phyloP scores from a whole-genome alignment of 2,888 invertebrate genomes.

The Orthosia gothica region DNA sequence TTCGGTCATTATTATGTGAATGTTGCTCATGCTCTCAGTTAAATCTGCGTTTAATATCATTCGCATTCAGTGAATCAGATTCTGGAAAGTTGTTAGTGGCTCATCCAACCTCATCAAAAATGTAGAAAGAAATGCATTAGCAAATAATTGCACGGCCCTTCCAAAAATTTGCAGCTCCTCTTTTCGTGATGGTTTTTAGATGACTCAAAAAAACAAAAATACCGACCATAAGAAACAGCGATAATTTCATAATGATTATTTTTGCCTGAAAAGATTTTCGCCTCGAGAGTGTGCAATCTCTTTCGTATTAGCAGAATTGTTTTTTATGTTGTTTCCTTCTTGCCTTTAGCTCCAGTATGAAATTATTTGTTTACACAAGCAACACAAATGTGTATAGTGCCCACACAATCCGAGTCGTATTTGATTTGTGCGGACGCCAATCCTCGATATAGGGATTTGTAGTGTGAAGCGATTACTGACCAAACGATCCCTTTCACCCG shows the following conservation, averaged over 20 bases:
- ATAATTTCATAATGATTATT: conserved; percentile 48
- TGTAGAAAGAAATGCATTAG: conserved; percentile 63
- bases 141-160: conserved; percentile 37
- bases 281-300: conserved; percentile 22
- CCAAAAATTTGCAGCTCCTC: conserved; percentile 33
- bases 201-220: conserved; percentile 37
- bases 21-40: conserved; percentile 22
- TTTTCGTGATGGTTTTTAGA: conserved; percentile 56
- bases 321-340: conserved; percentile 18
- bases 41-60: conserved; percentile 41
- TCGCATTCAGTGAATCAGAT: conserved; percentile 20
- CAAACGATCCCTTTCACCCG: conserved; percentile 44
- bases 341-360: conserved; percentile 13
- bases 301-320: conserved; percentile 39
- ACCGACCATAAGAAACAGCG: conserved; percentile 1
- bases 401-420: conserved; percentile 36
- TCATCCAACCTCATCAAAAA: conserved; percentile 39
- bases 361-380: conserved; percentile 30
- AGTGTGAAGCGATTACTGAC: conserved; percentile 54
- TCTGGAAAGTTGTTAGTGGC: conserved; percentile 43
- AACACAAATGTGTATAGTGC: conserved; percentile 7
- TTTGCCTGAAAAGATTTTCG: conserved; percentile 32
- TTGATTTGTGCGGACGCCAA: conserved; percentile 57
- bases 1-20: conserved; percentile 31
- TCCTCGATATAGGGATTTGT: conserved; percentile 54